Base-by-base conservation (phyloP, 2,888 invertebrate genomes). In the Fabriciana adippe region DNA sequence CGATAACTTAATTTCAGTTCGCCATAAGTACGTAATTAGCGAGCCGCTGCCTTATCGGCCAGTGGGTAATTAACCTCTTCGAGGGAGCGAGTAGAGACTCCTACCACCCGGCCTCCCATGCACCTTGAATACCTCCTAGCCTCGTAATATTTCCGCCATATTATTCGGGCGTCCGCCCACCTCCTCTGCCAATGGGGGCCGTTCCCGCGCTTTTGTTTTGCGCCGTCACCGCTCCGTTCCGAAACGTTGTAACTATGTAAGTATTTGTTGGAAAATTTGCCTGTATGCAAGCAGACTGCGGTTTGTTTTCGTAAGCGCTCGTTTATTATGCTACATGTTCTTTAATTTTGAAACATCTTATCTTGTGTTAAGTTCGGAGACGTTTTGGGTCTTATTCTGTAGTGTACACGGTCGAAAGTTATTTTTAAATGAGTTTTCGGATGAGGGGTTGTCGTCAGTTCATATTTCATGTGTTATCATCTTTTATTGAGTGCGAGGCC, bases 1-100 rank as follows among this genome's bases (percentile, higher is more conserved):
- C 92, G 90, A 92, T 92, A 92, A 92, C 91, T 90, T 92, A 92
- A 92, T 92, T 92, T 91, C 91, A 87, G 91, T 87, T 90, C 87
- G 89, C 92, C 90, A 90, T 92, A 92, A 92, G 92, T 92, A 91
- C 89, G 90, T 92, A 92, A 92, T 92, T 92, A 92, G 92, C 92
- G 90, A 85, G 89, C 92, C 91, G 86, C 88, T 92, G 91, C 91
- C 92, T 92, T 92, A 92, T 92, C 92, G 89, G 90, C 90, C 86
- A 87, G 88, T 81, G 89, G 90, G 92, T 92, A 92, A 92, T 92
- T 92, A 92, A 92, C 92, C 92, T 92, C 86, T 86, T 82, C 73
- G 82, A 84, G 85, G 85, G 81, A 75, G 74, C 75, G 74, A 75
- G 78, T 72, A 73, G 73, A 72, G 75, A 77, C 78, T 74, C 69